Evolutionary conservation across 1,140 invertebrate genomes (phyloP).

Genomic region (Pachyrhynchus sulphureomaculatus): DNA sequence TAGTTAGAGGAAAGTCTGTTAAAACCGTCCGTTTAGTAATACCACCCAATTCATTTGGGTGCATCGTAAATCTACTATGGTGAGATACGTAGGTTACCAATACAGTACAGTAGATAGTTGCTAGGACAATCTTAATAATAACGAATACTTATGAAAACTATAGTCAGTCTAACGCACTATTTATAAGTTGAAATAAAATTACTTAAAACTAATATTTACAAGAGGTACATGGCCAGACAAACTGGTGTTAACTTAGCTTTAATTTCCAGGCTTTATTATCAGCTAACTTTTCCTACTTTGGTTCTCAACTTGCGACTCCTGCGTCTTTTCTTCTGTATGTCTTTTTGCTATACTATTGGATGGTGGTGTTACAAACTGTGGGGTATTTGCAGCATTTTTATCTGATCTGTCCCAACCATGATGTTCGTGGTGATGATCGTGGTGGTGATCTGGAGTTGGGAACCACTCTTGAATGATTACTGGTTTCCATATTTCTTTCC

Average conservation of each 20-base stretch:
- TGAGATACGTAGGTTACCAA: no score
- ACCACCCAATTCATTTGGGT: no score
- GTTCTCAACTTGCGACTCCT: background rate
- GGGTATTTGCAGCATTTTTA: background rate
- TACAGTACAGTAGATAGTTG: no score
- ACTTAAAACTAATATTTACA: background rate
- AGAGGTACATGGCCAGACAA: background rate
- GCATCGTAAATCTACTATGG: no score
- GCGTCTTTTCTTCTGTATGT: background rate
- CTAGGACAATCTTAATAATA: no score
- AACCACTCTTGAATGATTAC: conserved; percentile 74
- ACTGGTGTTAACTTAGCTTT: background rate
- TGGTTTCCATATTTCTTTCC: conserved; percentile 68
- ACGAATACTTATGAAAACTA: no score
- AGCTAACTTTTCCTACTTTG: background rate
- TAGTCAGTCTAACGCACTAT: background rate
- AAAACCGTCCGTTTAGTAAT: no score
- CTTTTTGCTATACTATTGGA: conserved; percentile 1
- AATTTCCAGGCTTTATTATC: background rate
- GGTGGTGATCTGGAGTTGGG: conserved; percentile 55
- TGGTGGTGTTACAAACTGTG: conserved; percentile 11
- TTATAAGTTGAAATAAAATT: background rate
- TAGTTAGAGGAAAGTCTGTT: no score
- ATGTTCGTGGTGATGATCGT: conserved; percentile 56
- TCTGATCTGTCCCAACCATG: conserved; percentile 45